A percentile compares a stretch with the other conserved stretches of the same genome.
Evolutionary conservation across 1,140 invertebrate genomes (phyloP).

Genomic region (Triops cancriformis): DNA sequence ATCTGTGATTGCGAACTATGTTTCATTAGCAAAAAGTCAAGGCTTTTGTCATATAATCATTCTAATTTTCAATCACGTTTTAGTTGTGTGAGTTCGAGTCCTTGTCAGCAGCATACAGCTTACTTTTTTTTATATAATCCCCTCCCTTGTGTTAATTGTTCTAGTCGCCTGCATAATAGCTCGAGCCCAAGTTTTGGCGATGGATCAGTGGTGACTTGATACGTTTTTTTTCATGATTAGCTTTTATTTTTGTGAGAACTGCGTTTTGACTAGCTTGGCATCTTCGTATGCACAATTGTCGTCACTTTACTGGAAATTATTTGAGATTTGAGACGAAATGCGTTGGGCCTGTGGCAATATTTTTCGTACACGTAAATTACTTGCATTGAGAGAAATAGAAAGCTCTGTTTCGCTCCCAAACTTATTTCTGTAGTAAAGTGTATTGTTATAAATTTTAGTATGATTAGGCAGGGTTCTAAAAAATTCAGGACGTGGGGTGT

Average conservation of each 20-base stretch:
- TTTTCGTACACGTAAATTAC: slow-evolving; percentile 6
- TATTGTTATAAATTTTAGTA: too few relatives aligned
- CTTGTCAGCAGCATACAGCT: neutral
- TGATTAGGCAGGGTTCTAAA: too few relatives aligned
- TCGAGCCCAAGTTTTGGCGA: neutral
- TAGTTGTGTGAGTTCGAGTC: neutral
- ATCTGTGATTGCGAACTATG: neutral
- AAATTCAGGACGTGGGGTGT: too few relatives aligned
- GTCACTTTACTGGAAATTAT: neutral
- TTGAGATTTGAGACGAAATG: neutral
- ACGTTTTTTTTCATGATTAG: neutral
- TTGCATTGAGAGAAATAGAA: neutral
- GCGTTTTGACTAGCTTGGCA: neutral
- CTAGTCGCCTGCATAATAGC: slow-evolving; percentile 9
- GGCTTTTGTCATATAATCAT: neutral
- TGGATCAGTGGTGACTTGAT: neutral
- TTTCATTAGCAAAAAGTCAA: neutral
- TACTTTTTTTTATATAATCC: neutral
- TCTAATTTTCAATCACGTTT: neutral
- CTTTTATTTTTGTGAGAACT: neutral
- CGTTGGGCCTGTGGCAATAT: slow-evolving; percentile 12
- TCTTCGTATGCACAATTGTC: neutral
- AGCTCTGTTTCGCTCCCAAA: slow-evolving; percentile 5
- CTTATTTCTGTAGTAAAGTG: too few relatives aligned
- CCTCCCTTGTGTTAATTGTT: neutral